Conservation (phyloP, 2,113 vertebrate species). For the Vicugna pacos region DNA sequence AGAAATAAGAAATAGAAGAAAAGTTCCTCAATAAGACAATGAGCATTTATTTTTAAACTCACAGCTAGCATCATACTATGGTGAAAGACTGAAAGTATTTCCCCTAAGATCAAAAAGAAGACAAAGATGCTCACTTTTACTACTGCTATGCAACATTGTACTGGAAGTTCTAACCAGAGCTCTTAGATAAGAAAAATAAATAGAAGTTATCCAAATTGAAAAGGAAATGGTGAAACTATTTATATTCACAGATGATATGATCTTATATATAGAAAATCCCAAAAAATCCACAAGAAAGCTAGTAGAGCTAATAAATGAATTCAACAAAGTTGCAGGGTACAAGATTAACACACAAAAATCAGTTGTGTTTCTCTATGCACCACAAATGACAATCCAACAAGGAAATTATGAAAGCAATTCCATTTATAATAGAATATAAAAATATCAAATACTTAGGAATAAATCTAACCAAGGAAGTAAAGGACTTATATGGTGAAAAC, state of each 20-base stretch:
- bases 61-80: neutral
- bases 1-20: neutral
- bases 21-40: neutral
- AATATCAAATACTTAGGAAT: neutral
- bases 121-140: neutral
- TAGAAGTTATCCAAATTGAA: neutral
- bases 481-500: neutral
- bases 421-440: neutral
- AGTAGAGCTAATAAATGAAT: neutral
- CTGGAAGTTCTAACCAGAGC: neutral
- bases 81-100: neutral
- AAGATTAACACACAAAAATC: neutral
- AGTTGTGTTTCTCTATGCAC: neutral
- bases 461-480: neutral
- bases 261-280: neutral
- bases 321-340: neutral
- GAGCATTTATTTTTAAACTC: neutral
- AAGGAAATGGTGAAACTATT: neutral
- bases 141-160: neutral
- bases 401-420: neutral
- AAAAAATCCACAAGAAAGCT: neutral
- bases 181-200: neutral
- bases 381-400: neutral
- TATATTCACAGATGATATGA: neutral
- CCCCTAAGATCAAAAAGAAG: neutral